Evolutionary conservation across 2,888 invertebrate species (phyloP), one percentile per base, ranked within the genome.

Genomic region (Callinectes sapidus): DNA sequence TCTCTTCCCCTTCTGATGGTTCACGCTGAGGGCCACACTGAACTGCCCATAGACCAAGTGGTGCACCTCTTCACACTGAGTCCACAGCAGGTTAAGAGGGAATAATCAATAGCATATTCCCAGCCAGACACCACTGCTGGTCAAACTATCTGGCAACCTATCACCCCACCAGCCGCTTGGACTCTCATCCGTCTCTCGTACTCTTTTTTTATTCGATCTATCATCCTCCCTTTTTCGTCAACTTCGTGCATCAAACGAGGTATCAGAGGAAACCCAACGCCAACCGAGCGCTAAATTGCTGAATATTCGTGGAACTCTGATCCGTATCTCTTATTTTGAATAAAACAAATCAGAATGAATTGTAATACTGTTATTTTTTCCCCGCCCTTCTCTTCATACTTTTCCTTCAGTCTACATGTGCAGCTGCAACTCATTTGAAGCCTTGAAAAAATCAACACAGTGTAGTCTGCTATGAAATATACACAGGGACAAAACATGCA

Each of bases 61-160:
- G n/a, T 71, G 28, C 71, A 71, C 28, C 71, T 71, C 71, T 71
- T 71, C 23, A 71, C 71, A 71, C 71, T 71, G 71, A 71, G 71
- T 28, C 71, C n/a, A 71, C 71, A 71, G n/a, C 71, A 71, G 71
- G 71, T 71, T 71, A 71, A 71, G 71, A 71, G 71, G 71, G 71
- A 71, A 71, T 71, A 71, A 71, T 71, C 71, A 71, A 71, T 71
- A 71, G 71, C 71, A 71, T 71, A 71, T 71, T 71, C 71, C 71
- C 71, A n/a, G 71, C 71, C 71, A 71, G 71, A 71, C 71, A 71
- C 71, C 71, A 61, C 71, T 23, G 28, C 71, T 71, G 71, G 71
- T 71, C 71, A 71, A 71, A 71, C 71, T 71, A 28, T 71, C 71
- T 71, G 71, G 71, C 71, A 71, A 71, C 71, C 71, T 28, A 71